Conservation (phyloP, 2,113 vertebrate species). For the Pholis gunnellus region DNA sequence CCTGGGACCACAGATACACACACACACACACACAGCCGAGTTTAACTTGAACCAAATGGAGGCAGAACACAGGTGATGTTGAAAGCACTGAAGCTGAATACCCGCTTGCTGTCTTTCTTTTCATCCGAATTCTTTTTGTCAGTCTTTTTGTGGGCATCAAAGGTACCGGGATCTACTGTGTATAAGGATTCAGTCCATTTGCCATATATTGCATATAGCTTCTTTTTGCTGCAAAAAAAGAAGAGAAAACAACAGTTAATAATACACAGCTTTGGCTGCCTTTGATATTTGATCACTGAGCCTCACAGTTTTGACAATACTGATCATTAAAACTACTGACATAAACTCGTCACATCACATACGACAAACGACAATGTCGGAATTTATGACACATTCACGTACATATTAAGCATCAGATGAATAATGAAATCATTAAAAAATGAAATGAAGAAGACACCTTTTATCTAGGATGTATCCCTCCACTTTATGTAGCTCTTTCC, state of each 20-base stretch:
- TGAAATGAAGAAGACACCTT: conserved; percentile 83
- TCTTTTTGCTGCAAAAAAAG: conserved; percentile 91
- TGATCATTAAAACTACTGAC: not conserved
- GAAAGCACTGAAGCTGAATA: conserved; percentile 58
- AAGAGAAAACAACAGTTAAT: not conserved
- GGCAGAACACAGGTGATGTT: not conserved
- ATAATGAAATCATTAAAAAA: not conserved
- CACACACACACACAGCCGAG: not conserved
- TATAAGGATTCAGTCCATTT: conserved; percentile 99
- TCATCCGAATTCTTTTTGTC: conserved; percentile 93
- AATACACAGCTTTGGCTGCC: not conserved
- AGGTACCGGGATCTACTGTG: conserved; percentile 87
- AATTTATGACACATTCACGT: conserved; percentile 3
- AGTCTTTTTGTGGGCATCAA: conserved; percentile 92
- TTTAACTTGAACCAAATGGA: not conserved
- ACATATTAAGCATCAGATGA: conserved; percentile 1
- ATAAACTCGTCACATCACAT: not conserved
- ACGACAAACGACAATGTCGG: not conserved
- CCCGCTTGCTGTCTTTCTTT: conserved; percentile 92
- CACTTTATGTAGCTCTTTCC: conserved; percentile 98
- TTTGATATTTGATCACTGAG: not conserved
- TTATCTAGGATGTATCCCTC: conserved; percentile 98
- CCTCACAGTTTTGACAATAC: not conserved
- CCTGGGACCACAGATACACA: conserved; percentile 57
- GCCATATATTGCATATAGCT: conserved; percentile 93